Conservation (phyloP, 2,113 vertebrate species). For the Podiceps cristatus region DNA sequence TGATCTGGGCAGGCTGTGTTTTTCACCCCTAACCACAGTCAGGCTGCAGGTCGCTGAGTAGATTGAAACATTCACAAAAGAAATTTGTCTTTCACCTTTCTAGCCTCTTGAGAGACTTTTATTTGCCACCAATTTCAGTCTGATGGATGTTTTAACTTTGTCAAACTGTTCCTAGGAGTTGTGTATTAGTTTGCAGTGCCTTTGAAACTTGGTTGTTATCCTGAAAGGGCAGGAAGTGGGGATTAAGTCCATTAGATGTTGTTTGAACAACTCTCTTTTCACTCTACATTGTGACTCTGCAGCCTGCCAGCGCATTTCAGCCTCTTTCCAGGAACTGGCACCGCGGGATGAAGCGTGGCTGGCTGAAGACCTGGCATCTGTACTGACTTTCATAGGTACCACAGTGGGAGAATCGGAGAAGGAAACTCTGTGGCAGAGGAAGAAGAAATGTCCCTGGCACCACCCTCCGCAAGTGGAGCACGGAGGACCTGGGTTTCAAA, state of each 20-base stretch:
- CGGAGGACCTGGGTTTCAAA: background rate
- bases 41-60: background rate
- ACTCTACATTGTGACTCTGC: background rate
- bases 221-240: conserved; percentile 58
- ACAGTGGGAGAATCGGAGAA: background rate
- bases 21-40: background rate
- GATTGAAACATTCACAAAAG: background rate
- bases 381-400: conserved; percentile 15
- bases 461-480: background rate
- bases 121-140: conserved; percentile 1
- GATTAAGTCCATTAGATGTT: conserved; percentile 56
- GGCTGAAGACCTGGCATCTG: conserved; percentile 7
- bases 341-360: background rate
- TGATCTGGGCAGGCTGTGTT: background rate
- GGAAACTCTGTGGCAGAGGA: background rate
- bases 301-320: conserved; percentile 45
- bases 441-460: background rate
- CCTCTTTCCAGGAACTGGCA: conserved; percentile 64
- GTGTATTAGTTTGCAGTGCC: conserved; percentile 35
- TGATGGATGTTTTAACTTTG: conserved; percentile 36
- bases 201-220: conserved; percentile 23
- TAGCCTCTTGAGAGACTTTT: background rate
- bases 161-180: conserved; percentile 28
- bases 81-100: conserved; percentile 11
- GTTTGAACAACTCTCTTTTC: conserved; percentile 64